A percentile compares a stretch with the other conserved stretches of the same genome.
phyloP scores from a whole-genome alignment of 2,113 vertebrate genomes.

The Anolis carolinensis region DNA sequence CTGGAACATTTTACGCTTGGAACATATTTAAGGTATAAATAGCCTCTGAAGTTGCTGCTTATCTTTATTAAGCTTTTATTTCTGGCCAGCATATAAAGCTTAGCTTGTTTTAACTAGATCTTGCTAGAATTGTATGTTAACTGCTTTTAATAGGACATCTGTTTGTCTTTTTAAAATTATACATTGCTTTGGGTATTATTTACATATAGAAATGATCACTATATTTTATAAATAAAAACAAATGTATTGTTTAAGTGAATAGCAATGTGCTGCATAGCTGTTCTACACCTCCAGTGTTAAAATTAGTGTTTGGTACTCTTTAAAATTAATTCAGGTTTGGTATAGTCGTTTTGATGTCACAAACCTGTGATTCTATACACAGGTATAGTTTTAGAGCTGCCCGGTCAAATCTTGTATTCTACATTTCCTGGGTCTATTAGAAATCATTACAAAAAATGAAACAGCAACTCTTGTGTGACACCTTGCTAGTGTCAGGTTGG shows the following conservation, averaged over 20 bases:
- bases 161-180: neutral
- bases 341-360: neutral
- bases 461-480: neutral
- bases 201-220: neutral
- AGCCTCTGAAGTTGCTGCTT: neutral
- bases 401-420: no score
- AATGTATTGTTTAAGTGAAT: neutral
- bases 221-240: neutral
- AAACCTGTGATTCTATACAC: neutral
- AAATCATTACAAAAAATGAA: neutral
- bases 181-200: neutral
- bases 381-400: neutral
- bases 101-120: neutral
- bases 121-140: neutral
- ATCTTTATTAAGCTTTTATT: neutral
- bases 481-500: neutral
- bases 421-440: no score
- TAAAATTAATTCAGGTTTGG: neutral
- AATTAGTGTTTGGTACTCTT: neutral
- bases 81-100: neutral
- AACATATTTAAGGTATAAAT: neutral
- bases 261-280: neutral
- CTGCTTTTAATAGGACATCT: neutral
- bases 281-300: neutral
- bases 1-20: neutral